These are phyloP conservation scores for Ridgeia piscesae DNA, from an alignment of 1,140 invertebrate genomes.

Conservation along the genomic window DNA sequence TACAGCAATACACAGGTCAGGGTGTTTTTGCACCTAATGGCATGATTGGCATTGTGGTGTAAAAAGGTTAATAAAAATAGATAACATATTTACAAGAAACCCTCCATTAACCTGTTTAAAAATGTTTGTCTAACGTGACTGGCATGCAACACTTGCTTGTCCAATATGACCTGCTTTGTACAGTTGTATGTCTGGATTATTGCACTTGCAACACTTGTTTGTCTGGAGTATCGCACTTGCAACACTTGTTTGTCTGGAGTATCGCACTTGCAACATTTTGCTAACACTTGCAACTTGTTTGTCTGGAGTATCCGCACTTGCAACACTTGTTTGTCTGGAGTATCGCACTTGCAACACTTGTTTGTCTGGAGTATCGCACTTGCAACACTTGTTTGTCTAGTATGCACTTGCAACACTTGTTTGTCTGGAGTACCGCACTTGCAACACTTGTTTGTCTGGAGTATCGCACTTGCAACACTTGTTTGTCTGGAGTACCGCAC, in stretches of 20 bases:
- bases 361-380: neutral
- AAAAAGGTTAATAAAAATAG: neutral
- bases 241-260: too few species aligned
- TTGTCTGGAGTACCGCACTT: neutral
- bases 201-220: too few species aligned
- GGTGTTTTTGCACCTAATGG: neutral
- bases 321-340: neutral
- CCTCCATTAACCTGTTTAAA: neutral
- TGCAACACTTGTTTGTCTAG: too few species aligned
- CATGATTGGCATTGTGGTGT: neutral
- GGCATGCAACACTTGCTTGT: too few species aligned
- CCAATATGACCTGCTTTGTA: too few species aligned
- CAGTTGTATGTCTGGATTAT: too few species aligned
- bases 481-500: neutral
- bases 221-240: too few species aligned
- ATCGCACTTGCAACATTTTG: neutral
- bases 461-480: neutral
- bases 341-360: neutral
- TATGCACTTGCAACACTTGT: neutral
- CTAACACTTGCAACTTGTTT: too few species aligned
- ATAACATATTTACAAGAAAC: neutral
- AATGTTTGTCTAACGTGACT: neutral
- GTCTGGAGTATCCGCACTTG: neutral
- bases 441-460: neutral
- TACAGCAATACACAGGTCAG: too few species aligned